phyloP scores from a whole-genome alignment of 2,888 invertebrate genomes.

The Ornithoptera priamus region DNA sequence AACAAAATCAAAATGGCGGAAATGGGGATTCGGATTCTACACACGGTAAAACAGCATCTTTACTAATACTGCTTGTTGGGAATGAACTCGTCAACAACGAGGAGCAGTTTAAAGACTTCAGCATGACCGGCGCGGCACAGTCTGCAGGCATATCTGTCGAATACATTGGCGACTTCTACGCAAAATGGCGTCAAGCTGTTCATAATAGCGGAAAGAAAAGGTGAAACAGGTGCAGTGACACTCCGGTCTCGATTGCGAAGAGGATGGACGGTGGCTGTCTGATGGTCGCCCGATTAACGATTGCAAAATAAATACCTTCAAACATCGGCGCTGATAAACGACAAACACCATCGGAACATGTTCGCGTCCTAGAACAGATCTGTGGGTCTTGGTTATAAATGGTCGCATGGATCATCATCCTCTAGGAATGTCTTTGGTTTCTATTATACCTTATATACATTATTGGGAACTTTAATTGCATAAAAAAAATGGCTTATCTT shows the following conservation, averaged over 20 bases:
- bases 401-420: background rate
- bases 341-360: constrained; percentile 8
- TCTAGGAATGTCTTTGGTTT: constrained; percentile 21
- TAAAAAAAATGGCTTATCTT: constrained; percentile 19
- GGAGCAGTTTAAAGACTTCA: constrained; percentile 83
- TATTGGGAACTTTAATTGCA: constrained; percentile 20
- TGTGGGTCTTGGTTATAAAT: constrained; percentile 7
- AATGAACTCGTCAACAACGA: constrained; percentile 55
- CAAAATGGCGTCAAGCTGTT: constrained; percentile 89
- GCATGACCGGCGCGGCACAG: constrained; percentile 87
- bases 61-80: constrained; percentile 90
- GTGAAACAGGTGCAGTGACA: constrained; percentile 50
- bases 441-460: constrained; percentile 19
- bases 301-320: constrained; percentile 35
- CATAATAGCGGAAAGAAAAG: constrained; percentile 73
- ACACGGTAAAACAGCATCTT: constrained; percentile 65
- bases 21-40: constrained; percentile 58
- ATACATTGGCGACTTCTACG: constrained; percentile 89
- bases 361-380: constrained; percentile 20
- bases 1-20: constrained; percentile 55
- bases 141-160: constrained; percentile 91
- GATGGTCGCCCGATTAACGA: constrained; percentile 40
- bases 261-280: constrained; percentile 41
- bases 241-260: constrained; percentile 55
- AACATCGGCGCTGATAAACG: constrained; percentile 26